Evolutionary conservation across 2,888 invertebrate species (phyloP), one percentile per base, ranked within the genome.

Genomic region (Amphipoea oculea): DNA sequence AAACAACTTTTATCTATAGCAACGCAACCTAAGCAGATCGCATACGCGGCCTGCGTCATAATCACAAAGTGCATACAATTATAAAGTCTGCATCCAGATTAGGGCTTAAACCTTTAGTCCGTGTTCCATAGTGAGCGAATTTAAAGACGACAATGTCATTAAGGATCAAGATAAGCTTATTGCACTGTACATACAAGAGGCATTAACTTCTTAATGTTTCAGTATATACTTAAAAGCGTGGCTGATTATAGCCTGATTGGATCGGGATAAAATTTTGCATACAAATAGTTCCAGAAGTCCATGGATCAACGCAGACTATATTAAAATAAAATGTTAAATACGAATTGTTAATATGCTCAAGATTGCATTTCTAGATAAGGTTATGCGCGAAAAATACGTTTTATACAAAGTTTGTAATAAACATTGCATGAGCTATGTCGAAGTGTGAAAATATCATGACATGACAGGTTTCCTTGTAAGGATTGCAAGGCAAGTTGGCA

Each of bases 231-330:
- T 81, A 85, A 85, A 84, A 82, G 80, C 75, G 82, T 85, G 78
- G 70, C 79, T 79, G 60, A 54, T 75, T 76, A 81, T 78, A 79
- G 73, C 48, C 76, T 40, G 85, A 85, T 83, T 76, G 75, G 73
- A 77, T 85, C 77, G 36, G 66, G 70, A 79, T 79, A 87, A 79
- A 45, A 72, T 78, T 87, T 83, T 82, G 85, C 88, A 87, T 85
- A 76, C 73, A 82, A 87, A 87, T 86, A 87, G 79, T 82, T 51
- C 76, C 75, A 78, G 40, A 62, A 79, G 68, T 60, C 76, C 60
- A 69, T 81, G 81, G 42, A 76, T 74, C 36, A 80, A 83, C 65
- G 29, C 40, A 71, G 40, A 68, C 62, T 65, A 17, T 65, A n/a
- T 63, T 68, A 57, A 82, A 80, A 76, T 75, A 57, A 76, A 82